Conservation (phyloP, 2,888 invertebrate species). For the Alsophila aescularia region DNA sequence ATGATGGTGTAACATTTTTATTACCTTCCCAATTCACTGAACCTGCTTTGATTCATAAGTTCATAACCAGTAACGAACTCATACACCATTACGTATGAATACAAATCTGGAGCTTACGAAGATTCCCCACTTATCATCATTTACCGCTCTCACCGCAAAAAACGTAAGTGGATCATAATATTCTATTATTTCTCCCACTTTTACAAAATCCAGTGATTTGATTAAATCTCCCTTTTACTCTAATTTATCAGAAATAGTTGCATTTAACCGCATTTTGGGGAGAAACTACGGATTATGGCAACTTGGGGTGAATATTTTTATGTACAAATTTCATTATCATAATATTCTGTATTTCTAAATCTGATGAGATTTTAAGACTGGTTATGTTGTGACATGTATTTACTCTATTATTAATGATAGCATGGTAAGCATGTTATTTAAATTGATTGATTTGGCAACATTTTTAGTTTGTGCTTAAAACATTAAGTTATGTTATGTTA, state of each 20-base stretch:
- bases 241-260: constrained; percentile 73
- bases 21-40: not conserved
- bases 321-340: constrained; percentile 67
- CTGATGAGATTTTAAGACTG: constrained; percentile 47
- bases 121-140: constrained; percentile 28
- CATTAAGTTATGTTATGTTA: no score
- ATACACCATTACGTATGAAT: constrained; percentile 1
- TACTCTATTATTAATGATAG: constrained; percentile 25
- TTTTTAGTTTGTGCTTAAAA: no score
- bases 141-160: constrained; percentile 51
- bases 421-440: not conserved
- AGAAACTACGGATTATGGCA: constrained; percentile 59
- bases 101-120: constrained; percentile 19
- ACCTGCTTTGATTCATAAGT: not conserved
- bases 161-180: constrained; percentile 65
- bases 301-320: constrained; percentile 65
- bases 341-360: constrained; percentile 49
- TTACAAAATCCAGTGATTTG: constrained; percentile 55
- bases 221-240: constrained; percentile 74
- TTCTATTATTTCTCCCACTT: constrained; percentile 62
- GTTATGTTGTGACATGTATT: constrained; percentile 36
- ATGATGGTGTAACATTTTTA: no score
- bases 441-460: no score
- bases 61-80: constrained; percentile 2
- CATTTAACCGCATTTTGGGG: constrained; percentile 69